Conservation (phyloP, 2,888 invertebrate genomes). For the Kuschelorhynchus macadamiae region DNA sequence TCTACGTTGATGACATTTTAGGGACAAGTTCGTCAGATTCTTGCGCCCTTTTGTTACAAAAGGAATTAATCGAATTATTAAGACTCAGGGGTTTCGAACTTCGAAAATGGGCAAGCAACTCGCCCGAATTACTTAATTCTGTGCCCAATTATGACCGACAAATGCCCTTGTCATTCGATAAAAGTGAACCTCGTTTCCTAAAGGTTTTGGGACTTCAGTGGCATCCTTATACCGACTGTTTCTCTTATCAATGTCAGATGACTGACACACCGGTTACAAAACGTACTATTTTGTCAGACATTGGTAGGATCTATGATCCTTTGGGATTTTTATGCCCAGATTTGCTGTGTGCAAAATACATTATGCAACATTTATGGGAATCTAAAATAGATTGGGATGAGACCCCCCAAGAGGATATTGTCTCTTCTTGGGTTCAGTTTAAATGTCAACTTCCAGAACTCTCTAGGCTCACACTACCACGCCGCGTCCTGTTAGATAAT, state of each 20-base stretch:
- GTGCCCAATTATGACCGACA: slow-evolving; percentile 1
- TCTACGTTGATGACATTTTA: slow-evolving; percentile 18
- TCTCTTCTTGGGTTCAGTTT: background rate
- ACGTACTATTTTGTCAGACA: background rate
- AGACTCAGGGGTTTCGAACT: slow-evolving; percentile 13
- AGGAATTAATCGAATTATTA: background rate
- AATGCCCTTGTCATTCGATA: slow-evolving; percentile 1
- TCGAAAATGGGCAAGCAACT: slow-evolving; percentile 24
- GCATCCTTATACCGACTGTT: slow-evolving; percentile 1
- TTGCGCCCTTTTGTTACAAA: slow-evolving; percentile 4
- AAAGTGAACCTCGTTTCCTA: background rate
- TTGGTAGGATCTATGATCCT: background rate
- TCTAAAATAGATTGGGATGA: slow-evolving; percentile 9
- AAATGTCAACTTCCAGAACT: slow-evolving; percentile 2
- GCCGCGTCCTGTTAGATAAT: background rate
- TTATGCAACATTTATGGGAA: slow-evolving; percentile 15
- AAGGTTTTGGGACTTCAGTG: slow-evolving; percentile 21
- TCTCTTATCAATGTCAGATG: background rate
- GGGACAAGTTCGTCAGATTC: slow-evolving; percentile 9
- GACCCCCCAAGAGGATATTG: background rate
- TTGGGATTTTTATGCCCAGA: slow-evolving; percentile 11
- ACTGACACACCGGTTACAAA: background rate
- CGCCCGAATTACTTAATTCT: slow-evolving; percentile 4
- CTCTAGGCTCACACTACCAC: background rate
- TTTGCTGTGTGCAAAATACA: slow-evolving; percentile 9